Percentiles rank a stretch among this genome's conserved stretches.
Evolutionary conservation across 2,797 vertebrate species (phyloP).

Genomic region (Onychomys leucogaster): DNA sequence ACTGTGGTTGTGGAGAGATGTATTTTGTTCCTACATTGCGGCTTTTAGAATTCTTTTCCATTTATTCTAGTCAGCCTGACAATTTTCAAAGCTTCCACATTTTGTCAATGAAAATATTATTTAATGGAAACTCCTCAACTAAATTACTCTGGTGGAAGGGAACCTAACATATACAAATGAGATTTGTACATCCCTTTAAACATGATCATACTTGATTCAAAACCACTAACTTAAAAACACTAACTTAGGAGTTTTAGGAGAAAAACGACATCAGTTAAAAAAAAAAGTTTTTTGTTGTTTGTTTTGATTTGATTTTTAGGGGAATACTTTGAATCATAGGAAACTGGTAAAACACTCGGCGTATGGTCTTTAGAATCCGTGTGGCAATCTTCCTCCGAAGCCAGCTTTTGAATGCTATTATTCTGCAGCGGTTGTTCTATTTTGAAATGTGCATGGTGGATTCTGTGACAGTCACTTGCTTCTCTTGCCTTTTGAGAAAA

Average conservation of each 20-base stretch:
- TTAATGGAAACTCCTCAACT: conserved; percentile 2
- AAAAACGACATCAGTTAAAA: neutral
- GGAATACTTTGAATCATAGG: neutral
- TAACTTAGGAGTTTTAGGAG: conserved; percentile 5
- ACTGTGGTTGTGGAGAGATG: neutral
- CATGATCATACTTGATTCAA: neutral
- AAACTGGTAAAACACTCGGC: neutral
- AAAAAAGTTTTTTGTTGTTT: neutral
- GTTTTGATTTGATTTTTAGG: neutral
- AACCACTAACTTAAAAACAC: neutral
- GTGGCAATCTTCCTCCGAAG: neutral
- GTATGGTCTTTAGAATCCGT: neutral
- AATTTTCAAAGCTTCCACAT: neutral
- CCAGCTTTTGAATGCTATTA: neutral
- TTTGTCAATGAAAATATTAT: neutral
- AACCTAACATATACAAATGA: neutral
- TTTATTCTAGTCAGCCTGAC: neutral
- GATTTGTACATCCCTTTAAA: neutral
- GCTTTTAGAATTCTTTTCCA: conserved; percentile 1
- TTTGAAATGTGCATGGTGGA: conserved; percentile 23
- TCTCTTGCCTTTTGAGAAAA: conserved; percentile 53
- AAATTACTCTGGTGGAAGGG: neutral
- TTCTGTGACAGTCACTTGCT: conserved; percentile 41
- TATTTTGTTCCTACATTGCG: neutral
- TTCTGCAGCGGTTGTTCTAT: neutral